Base-by-base conservation (phyloP, 2,888 invertebrate species). In the Drosophila yooni region DNA sequence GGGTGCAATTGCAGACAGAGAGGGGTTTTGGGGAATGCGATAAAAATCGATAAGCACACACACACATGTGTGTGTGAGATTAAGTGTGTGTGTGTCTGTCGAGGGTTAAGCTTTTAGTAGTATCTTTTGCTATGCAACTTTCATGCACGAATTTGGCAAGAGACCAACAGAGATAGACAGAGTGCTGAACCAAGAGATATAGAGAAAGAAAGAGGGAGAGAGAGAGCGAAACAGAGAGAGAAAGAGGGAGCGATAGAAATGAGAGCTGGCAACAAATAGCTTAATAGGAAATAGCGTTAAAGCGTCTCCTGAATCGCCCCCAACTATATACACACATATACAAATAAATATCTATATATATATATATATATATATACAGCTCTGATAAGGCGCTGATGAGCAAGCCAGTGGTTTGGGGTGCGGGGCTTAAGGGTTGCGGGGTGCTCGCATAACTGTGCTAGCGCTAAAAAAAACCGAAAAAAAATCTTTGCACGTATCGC, bases 281-380 rank as follows among this genome's bases (percentile, higher is more conserved):
- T 87, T 87, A 87, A 87, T 90, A 87, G 90, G 79, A 87, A 87
- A 90, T 87, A 83, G 86, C 90, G 81, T 86, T 78, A 90, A 90
- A 85, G 83, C 76, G 74, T 75, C 74, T 72, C 81, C 67, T 51
- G 68, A 67, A 71, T 59, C 63, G 63, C 61, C 51, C 29, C 25
- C 27, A 60, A 38, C 36, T 38, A 53, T 48, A 52, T 38, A 40
- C 15, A 57, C 25, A 63, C n/a, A 38, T 54, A 68, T 56, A 61
- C 34, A 63, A 5, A 43, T 33, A 36, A 36, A 36, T 18, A 36
- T 36, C 2, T 21, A 21, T 21, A 21, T 21, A 21, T 21, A 21
- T 8, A 46, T 46, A 52, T 31, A 43, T 27, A 51, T 29, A 62
- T 21, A 34, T 52, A 65, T 57, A 62, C 38, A 64, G 59, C 57